phyloP scores from a whole-genome alignment of 2,888 invertebrate genomes.

The Boloria euphrosyne region DNA sequence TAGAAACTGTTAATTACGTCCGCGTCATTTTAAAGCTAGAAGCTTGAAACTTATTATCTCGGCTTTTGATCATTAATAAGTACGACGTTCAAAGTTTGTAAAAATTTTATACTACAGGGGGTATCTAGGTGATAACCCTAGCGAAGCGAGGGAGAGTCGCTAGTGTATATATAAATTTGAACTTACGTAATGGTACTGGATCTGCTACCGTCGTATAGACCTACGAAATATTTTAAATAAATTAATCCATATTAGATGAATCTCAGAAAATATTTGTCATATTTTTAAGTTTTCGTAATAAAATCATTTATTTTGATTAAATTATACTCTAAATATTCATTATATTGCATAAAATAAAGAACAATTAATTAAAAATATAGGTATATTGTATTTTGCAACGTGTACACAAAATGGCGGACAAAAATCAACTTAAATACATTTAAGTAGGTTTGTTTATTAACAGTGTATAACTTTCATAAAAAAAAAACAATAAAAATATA shows the following conservation, averaged over 20 bases:
- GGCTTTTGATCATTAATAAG: no score
- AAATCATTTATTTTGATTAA: neutral
- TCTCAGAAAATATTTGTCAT: no score
- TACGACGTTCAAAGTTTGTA: no score
- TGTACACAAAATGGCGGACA: conserved; percentile 22
- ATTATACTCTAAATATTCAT: neutral
- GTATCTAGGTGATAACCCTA: no score
- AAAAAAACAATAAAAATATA: neutral
- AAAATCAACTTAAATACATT: neutral
- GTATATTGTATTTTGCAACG: neutral
- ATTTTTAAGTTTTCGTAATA: no score
- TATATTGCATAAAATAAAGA: neutral
- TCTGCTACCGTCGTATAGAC: conserved; percentile 15
- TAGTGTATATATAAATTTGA: neutral
- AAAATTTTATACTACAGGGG: no score
- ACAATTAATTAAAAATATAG: neutral
- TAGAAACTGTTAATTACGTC: no score
- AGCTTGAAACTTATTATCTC: no score
- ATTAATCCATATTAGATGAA: no score
- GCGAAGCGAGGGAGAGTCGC: no score
- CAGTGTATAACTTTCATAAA: neutral
- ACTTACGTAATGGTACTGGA: conserved; percentile 18
- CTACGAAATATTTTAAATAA: conserved; percentile 2
- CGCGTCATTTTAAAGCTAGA: no score
- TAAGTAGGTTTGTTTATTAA: neutral